Evolutionary conservation across 2,888 invertebrate species (phyloP), one percentile per base, ranked within the genome.

Genomic region (Amblyteles armatorius): DNA sequence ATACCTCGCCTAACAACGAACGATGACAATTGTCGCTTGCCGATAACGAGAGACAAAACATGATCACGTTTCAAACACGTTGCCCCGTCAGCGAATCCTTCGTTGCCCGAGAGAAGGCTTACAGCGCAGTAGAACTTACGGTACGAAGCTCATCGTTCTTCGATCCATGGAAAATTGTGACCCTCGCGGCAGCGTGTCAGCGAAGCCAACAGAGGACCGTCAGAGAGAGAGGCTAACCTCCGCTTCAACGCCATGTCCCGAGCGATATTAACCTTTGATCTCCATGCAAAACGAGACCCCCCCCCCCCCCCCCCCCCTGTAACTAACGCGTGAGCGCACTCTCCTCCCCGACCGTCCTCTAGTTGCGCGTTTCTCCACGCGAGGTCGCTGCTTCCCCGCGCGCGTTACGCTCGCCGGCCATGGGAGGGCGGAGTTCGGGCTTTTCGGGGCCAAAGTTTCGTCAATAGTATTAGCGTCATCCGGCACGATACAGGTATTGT

Each of bases 191-290:
- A 50, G 74, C 50, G 26, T 11, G 26, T 11, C 44, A 7, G 68
- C 48, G 33, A 40, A 72, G n/a, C 69, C 29, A n/a, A 44, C 33
- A 9, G 52, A 71, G 73, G 57, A 57, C 57, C 33, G n/a, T 44
- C 57, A 67, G 22, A 76, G 36, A 19, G 68, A 63, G 44, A 44
- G 33, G 67, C 77, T 48, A 73, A 63, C 69, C 77, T 63, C 65
- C 63, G 73, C 63, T 50, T 55, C 60, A 19, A 57, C 29, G 19
- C 78, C 68, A 26, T 82, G 79, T 82, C 76, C 82, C 79, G 57
- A 82, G 79, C 85, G 82, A 86, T 84, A 85, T 87, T 84, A 87
- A 78, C 86, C 87, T 86, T 87, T 87, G 87, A 87, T 87, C 87
- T 87, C 60, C 84, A 84, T 87, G 87, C 87, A 87, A 87, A 87